Evolutionary conservation across 64 coral and sea anemone species (phyloP).

Genomic region (Orbicella faveolata): DNA sequence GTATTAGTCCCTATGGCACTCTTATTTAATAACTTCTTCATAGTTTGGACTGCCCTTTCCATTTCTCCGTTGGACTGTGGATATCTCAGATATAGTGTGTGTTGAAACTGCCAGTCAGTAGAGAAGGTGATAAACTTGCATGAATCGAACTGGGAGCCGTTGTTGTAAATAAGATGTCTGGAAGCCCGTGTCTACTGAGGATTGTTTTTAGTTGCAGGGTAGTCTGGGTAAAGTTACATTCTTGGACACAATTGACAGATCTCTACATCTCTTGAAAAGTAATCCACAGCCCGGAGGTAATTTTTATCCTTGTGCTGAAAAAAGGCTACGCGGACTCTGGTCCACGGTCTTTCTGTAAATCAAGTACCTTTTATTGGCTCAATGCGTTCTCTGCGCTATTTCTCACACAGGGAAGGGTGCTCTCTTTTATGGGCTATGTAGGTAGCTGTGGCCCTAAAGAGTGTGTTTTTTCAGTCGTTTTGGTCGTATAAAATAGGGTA

Average conservation of each 20-base stretch:
- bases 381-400: too few relatives aligned
- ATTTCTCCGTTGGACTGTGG: slow-evolving; percentile 19
- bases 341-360: slow-evolving; percentile 11
- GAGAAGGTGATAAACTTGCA: slow-evolving; percentile 18
- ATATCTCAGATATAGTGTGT: neutral
- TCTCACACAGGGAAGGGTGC: too few relatives aligned
- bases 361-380: neutral
- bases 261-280: slow-evolving; percentile 46
- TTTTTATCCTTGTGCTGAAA: slow-evolving; percentile 1
- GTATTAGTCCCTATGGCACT: neutral
- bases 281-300: neutral
- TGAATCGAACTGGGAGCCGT: slow-evolving; percentile 18
- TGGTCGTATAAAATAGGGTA: too few relatives aligned
- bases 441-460: too few relatives aligned
- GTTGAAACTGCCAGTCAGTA: slow-evolving; percentile 33
- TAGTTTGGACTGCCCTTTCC: slow-evolving; percentile 15
- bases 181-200: neutral
- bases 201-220: slow-evolving; percentile 20
- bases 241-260: slow-evolving; percentile 24
- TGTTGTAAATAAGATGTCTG: slow-evolving; percentile 36
- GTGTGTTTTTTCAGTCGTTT: too few relatives aligned
- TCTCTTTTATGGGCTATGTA: too few relatives aligned
- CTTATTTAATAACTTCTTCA: slow-evolving; percentile 21
- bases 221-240: slow-evolving; percentile 21
- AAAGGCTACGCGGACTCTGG: slow-evolving; percentile 36